These are phyloP conservation scores for Ashinkailepas kermadecensis DNA, from an alignment of 2,888 invertebrate genomes.

Conservation along the genomic window DNA sequence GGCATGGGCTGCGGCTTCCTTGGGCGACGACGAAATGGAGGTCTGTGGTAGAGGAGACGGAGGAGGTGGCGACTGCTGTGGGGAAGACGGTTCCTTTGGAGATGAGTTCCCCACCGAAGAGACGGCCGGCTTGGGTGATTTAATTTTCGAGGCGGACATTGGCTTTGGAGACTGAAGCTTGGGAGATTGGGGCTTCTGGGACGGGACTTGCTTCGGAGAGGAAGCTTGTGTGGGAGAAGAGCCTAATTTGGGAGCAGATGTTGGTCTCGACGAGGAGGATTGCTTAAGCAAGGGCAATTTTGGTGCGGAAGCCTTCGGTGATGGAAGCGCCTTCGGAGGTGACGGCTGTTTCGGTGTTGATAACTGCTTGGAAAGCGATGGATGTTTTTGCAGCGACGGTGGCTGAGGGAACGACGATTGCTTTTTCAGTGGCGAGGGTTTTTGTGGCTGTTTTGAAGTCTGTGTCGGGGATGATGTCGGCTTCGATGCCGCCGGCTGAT, in stretches of 20 bases:
- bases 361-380: not conserved
- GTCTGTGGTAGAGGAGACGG: not conserved
- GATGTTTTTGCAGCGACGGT: not conserved
- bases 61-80: constrained; percentile 21
- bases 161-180: not conserved
- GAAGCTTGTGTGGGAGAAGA: not conserved
- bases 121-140: too few species aligned
- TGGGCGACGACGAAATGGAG: constrained; percentile 26
- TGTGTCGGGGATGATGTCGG: not conserved
- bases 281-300: too few species aligned
- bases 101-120: not conserved
- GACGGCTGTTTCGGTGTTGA: not conserved
- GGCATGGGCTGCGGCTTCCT: constrained; percentile 28
- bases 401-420: not conserved
- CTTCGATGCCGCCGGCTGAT: not conserved
- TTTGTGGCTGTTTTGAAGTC: not conserved
- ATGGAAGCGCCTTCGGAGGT: not conserved
- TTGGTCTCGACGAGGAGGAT: not conserved
- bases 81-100: not conserved
- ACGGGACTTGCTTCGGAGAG: not conserved
- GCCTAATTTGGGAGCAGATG: not conserved
- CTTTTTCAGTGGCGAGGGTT: not conserved
- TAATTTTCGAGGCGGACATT: not conserved
- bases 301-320: too few species aligned
- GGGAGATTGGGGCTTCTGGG: too few species aligned